phyloP scores from a whole-genome alignment of 2,113 vertebrate species.

The Caracal caracal region DNA sequence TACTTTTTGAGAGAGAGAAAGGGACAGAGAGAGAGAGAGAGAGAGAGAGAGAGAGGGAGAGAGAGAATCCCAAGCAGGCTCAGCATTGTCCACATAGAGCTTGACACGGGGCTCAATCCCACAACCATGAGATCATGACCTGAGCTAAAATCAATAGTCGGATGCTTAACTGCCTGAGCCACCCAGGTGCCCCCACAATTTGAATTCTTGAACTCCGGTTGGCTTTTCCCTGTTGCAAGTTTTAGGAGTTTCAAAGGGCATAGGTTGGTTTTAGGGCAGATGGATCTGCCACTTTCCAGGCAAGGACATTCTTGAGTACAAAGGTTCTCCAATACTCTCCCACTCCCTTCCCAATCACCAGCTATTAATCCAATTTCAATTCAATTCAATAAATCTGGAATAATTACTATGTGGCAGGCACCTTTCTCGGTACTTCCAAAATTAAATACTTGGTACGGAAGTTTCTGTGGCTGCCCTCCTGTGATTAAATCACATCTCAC shows the following conservation, averaged over 20 bases:
- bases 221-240: conserved; percentile 23
- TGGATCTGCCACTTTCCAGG: neutral
- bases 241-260: conserved; percentile 17
- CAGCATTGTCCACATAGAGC: no score
- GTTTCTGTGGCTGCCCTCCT: neutral
- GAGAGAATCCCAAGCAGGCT: no score
- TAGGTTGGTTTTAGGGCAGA: neutral
- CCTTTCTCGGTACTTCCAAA: conserved; percentile 49
- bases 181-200: neutral
- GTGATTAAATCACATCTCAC: conserved; percentile 7
- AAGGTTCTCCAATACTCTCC: neutral
- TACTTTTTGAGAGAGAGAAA: no score
- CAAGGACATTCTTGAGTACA: conserved; percentile 29
- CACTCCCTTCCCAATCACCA: neutral
- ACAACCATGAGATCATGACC: no score
- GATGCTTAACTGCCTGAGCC: no score
- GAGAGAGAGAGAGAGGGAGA: no score
- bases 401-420: neutral
- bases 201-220: conserved; percentile 20
- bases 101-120: no score
- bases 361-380: conserved; percentile 9
- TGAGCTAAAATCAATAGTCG: no score
- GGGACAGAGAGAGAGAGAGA: no score
- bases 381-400: conserved; percentile 9
- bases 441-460: neutral